Evolutionary conservation across 64 coral and sea anemone species (phyloP).

Genomic region (Acropora yongei): DNA sequence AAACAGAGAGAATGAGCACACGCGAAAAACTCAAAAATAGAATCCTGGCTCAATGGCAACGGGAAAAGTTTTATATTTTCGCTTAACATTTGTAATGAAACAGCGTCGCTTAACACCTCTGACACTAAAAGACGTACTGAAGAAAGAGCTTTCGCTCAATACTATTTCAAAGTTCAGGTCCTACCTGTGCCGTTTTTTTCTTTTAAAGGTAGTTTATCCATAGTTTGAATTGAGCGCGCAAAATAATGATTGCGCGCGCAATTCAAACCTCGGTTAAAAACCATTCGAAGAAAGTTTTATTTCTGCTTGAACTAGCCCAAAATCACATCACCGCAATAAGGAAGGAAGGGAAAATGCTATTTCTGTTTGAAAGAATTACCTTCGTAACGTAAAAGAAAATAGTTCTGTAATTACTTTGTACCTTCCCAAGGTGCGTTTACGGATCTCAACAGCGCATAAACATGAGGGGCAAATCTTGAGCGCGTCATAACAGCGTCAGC

Average conservation of each 20-base stretch:
- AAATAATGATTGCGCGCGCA: background rate
- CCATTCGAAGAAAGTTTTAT: slow-evolving; percentile 17
- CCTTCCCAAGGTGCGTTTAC: background rate
- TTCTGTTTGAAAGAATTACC: background rate
- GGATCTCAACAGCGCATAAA: background rate
- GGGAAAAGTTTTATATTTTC: too few species aligned
- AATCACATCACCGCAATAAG: background rate
- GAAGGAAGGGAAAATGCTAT: background rate
- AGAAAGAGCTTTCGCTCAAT: background rate
- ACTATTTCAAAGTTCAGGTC: too few species aligned
- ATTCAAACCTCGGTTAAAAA: background rate
- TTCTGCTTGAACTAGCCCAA: slow-evolving; percentile 62
- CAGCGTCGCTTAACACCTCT: too few species aligned
- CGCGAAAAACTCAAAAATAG: too few species aligned
- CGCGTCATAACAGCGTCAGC: slow-evolving; percentile 19
- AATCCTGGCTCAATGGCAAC: too few species aligned
- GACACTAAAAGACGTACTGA: too few species aligned
- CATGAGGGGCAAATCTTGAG: background rate
- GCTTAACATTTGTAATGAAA: too few species aligned
- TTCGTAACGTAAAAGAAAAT: background rate
- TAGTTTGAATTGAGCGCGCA: slow-evolving; percentile 89
- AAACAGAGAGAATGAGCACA: background rate
- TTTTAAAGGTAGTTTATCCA: slow-evolving; percentile 35
- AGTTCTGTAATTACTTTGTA: background rate
- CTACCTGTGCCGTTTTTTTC: too few species aligned